Conservation (phyloP, 2,113 vertebrate genomes). For the Maccullochella peelii region DNA sequence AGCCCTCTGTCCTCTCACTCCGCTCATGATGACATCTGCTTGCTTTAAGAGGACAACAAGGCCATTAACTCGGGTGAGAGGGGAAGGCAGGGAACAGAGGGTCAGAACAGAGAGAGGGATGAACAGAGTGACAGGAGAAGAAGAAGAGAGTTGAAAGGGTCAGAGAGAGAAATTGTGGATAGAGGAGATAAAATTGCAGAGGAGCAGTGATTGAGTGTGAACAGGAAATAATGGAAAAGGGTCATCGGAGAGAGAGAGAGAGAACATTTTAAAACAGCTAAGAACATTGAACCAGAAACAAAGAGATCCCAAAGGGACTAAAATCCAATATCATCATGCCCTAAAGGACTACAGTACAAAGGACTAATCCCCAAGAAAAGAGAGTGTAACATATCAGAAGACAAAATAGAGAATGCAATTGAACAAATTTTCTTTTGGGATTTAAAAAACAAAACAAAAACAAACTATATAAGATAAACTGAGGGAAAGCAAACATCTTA, state of each 20-base stretch:
- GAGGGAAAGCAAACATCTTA: no score
- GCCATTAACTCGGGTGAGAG: conserved; percentile 49
- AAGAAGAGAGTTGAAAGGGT: conserved; percentile 30
- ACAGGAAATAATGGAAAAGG: conserved; percentile 24
- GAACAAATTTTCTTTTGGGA: conserved; percentile 1
- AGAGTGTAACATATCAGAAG: conserved; percentile 7
- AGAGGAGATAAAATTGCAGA: conserved; percentile 30
- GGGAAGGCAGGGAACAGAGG: conserved; percentile 24
- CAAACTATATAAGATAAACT: neutral
- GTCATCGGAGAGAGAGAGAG: conserved; percentile 7
- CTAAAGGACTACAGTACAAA: conserved; percentile 38
- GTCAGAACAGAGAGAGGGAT: conserved; percentile 29
- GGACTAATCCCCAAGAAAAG: conserved; percentile 38
- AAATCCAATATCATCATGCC: conserved; percentile 56
- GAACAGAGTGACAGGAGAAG: neutral
- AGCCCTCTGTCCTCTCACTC: conserved; percentile 18
- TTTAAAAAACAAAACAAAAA: neutral
- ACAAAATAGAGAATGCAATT: conserved; percentile 28
- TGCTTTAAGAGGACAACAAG: conserved; percentile 49
- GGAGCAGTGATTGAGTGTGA: conserved; percentile 34
- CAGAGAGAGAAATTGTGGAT: conserved; percentile 36
- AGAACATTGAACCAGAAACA: conserved; percentile 58
- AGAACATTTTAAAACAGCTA: conserved; percentile 31
- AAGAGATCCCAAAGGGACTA: conserved; percentile 36
- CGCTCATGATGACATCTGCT: conserved; percentile 54